Base-by-base conservation (phyloP, 2,888 invertebrate genomes). In the Parnassius mnemosyne region DNA sequence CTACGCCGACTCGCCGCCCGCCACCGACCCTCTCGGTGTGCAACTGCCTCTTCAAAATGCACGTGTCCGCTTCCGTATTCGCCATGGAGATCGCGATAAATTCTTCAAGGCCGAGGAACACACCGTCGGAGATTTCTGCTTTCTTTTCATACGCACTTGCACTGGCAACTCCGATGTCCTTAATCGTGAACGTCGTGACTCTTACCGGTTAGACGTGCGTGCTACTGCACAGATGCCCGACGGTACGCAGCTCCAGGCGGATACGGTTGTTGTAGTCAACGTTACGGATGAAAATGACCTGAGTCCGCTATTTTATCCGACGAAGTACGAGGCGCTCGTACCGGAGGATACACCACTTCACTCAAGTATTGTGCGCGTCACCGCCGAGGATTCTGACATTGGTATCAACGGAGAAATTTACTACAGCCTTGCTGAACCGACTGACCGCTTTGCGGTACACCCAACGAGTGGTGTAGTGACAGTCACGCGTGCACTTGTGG, bases 341-440 rank as follows among this genome's bases (percentile, higher is more conserved):
- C 94, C 95, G 25, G 98, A 98, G 85, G 98, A 98, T 83, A 95
- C 95, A 64, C 95, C 97, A 11, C 89, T 97, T 63, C 97, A 98
- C 85, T 93, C 94, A 62, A 96, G 95, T 81, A 93, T 98, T 64
- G 87, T 95, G 47, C 94, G 93, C 76, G 96, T 97, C 58, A 92
- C 94, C 46, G 99, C 99, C 0, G 98, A 97, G 77, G 99, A 99
- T 87, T 98, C 99, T 3, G 99, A 99, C 84, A 92, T 97, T 46
- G 99, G 99, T 3, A 93, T 97, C 73, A 99, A 99, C 84, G 98
- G 98, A 1, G 98, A 99, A 90, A 97, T 99, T 73, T 99, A 99
- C 89, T 99, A 98, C 89, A 98, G 97, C 82, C 95, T 99, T 75
- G 92, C 94, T 57, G 95, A 96, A 71, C 93, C 94, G 64, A 96